These are phyloP conservation scores for Eucidaris tribuloides DNA, from an alignment of 35 echinoderm and acorn worm species.

Conservation along the genomic window DNA sequence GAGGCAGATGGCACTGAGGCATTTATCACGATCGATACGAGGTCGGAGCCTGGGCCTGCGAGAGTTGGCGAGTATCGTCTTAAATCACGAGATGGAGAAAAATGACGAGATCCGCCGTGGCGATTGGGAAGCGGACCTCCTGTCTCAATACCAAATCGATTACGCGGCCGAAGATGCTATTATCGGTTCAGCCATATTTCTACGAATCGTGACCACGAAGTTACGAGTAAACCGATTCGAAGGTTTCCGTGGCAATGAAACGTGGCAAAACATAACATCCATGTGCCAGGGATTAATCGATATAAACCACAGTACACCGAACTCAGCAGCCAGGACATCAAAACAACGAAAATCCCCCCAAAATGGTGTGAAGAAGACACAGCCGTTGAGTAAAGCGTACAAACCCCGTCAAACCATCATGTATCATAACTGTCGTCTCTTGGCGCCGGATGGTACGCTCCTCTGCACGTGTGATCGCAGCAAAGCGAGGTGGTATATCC, in stretches of 20 bases:
- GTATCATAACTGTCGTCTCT: constrained; percentile 88
- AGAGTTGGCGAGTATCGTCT: constrained; percentile 47
- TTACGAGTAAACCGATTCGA: background rate
- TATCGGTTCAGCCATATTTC: constrained; percentile 73
- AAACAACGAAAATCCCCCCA: background rate
- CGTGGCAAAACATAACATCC: constrained; percentile 39
- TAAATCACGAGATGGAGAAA: constrained; percentile 58
- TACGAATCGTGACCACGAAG: constrained; percentile 49
- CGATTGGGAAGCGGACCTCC: constrained; percentile 66
- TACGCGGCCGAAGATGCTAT: constrained; percentile 84
- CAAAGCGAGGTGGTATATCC: constrained; percentile 89
- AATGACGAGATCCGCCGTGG: constrained; percentile 47
- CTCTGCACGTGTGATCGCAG: constrained; percentile 75
- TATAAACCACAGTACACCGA: constrained; percentile 20
- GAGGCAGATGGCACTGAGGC: constrained; percentile 57
- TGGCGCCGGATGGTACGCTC: constrained; percentile 67
- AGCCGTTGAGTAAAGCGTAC: constrained; percentile 60
- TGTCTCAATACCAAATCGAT: constrained; percentile 47
- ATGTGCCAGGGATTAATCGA: constrained; percentile 82
- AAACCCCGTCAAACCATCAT: constrained; percentile 60
- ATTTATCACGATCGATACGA: constrained; percentile 34
- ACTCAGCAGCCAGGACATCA: background rate
- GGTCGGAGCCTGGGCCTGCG: constrained; percentile 47
- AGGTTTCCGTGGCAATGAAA: background rate
- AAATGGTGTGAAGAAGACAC: background rate